Evolutionary conservation across 2,113 vertebrate species (phyloP), one percentile per base, ranked within the genome.

Genomic region (Gallinago undulata): DNA sequence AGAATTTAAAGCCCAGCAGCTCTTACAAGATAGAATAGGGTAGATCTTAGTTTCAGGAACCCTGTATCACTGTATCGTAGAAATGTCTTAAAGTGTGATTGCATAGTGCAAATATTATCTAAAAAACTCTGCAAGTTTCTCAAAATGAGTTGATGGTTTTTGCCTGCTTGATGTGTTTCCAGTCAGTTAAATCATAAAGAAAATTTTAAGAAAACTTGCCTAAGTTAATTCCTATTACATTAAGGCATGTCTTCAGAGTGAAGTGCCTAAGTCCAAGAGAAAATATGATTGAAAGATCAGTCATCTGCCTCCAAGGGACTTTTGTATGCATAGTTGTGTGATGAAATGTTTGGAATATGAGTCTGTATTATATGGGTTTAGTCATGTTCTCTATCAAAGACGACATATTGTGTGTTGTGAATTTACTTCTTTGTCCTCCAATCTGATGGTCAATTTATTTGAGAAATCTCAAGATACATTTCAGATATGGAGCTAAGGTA

Each of bases 321-420:
- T 82, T 13, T 48, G 8, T 51, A 6, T 2, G 5, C 10, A 6
- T 12, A 43, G 25, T 6, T 39, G n/a, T 30, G 39, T 2, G 2
- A 69, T 33, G 25, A 64, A 80, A 51, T 48, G 33, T 27, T 48
- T 59, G 51, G 33, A 64, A 43, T 6, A 1, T 3, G 22, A 41
- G 14, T 69, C 62, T 69, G 9, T 50, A 13, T 53, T 39, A 6
- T 9, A 19, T 2, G 27, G 21, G 6, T 19, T 56, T 45, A 55
- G 31, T 67, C 15, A 24, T 21, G 14, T 43, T 55, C 50, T 48
- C 0, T 55, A n/a, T 37, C 18, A 57, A 30, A 68, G 18, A 33
- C n/a, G 23, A 22, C 3, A 0, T 25, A 13, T 4, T 10, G 8
- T 50, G 17, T 69, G 25, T 53, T 0, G 0, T n/a, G 41, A 27